Evolutionary conservation across 1,140 invertebrate genomes (phyloP).

Genomic region (Lysiphlebus fabarum): DNA sequence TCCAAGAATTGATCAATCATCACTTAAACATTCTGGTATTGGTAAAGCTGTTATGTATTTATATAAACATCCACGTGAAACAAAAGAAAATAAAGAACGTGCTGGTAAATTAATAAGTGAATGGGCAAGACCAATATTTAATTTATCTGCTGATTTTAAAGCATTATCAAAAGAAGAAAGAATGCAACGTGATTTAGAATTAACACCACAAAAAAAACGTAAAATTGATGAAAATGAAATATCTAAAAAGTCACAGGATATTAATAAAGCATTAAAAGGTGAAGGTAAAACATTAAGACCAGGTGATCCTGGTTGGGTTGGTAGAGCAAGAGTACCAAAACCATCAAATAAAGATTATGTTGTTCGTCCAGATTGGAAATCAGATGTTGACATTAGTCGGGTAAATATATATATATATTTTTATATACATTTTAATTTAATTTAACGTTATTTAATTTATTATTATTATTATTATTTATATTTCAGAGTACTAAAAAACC

Average conservation of each 20-base stretch:
- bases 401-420: conserved; percentile 53
- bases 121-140: conserved; percentile 96
- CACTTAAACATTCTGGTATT: conserved; percentile 91
- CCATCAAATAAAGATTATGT: conserved; percentile 98
- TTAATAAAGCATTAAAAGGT: conserved; percentile 60
- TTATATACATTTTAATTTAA: background rate
- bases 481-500: conserved; percentile 26
- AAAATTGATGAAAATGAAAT: conserved; percentile 53
- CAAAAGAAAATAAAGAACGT: conserved; percentile 85
- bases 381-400: conserved; percentile 79
- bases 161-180: conserved; percentile 82
- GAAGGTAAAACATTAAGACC: conserved; percentile 71
- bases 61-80: conserved; percentile 98
- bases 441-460: conserved; percentile 4
- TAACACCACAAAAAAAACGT: conserved; percentile 71
- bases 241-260: conserved; percentile 55
- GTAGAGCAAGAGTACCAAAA: conserved; percentile 87
- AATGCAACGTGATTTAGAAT: conserved; percentile 85
- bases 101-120: conserved; percentile 92
- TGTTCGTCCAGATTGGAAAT: conserved; percentile 86
- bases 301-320: conserved; percentile 93
- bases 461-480: conserved; percentile 25
- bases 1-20: conserved; percentile 81
- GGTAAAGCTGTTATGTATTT: conserved; percentile 99
- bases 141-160: conserved; percentile 93